Percentiles rank a stretch among this genome's conserved stretches.
phyloP scores from a whole-genome alignment of 2,888 invertebrate genomes.

The Ophion ellenae region DNA sequence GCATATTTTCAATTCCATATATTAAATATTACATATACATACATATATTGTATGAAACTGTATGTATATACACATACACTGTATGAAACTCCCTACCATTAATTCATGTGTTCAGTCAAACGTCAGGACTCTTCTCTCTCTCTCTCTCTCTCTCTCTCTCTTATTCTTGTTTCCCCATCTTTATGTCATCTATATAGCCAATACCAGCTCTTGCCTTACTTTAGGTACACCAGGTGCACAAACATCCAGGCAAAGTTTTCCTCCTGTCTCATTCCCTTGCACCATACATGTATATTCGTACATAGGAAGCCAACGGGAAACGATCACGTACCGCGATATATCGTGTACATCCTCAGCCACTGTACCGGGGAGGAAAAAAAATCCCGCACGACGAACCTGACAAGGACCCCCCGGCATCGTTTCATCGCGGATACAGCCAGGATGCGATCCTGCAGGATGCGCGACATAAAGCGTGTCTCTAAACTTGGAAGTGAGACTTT shows the following conservation, averaged over 20 bases:
- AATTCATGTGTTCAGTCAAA: conserved; percentile 32
- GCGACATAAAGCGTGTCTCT: neutral
- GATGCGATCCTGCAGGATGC: neutral
- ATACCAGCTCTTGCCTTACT: conserved; percentile 33
- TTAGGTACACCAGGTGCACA: conserved; percentile 52
- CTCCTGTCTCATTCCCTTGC: conserved; percentile 1
- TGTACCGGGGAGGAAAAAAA: conserved; percentile 5
- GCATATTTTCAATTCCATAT: too few relatives aligned
- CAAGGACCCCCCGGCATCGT: conserved; percentile 26
- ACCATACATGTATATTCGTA: neutral
- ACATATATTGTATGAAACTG: too few relatives aligned
- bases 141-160: conserved; percentile 8
- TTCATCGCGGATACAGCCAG: conserved; percentile 29
- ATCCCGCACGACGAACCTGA: conserved; percentile 39
- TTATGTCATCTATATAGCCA: conserved; percentile 29
- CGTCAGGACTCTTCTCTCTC: conserved; percentile 13
- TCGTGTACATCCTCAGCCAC: conserved; percentile 10
- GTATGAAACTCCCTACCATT: too few relatives aligned
- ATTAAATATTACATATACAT: too few relatives aligned
- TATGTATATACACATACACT: too few relatives aligned
- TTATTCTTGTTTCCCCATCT: conserved; percentile 25
- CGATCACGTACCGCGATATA: conserved; percentile 42
- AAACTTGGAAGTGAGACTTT: conserved; percentile 27
- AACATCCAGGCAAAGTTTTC: conserved; percentile 43
- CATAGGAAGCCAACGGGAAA: neutral